Conservation (phyloP, 2,888 invertebrate species). For the Actias luna region DNA sequence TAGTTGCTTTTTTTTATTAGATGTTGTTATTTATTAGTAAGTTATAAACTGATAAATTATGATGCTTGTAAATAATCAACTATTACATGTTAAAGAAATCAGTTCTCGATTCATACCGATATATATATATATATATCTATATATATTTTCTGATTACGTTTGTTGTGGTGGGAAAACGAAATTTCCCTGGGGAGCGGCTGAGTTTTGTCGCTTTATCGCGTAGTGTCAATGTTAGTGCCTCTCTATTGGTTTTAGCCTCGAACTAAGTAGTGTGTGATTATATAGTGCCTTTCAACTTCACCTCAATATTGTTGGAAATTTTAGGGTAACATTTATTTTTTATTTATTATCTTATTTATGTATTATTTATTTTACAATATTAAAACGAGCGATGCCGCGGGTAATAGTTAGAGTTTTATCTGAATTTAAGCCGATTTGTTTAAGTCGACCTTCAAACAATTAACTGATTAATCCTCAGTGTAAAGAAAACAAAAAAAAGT, state of each 20-base stretch:
- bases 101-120: slow-evolving; percentile 28
- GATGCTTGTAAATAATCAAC: slow-evolving; percentile 17
- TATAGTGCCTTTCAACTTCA: slow-evolving; percentile 27
- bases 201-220: slow-evolving; percentile 46
- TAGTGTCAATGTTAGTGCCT: slow-evolving; percentile 47
- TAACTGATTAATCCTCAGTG: background rate
- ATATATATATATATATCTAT: too few relatives aligned
- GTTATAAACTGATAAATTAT: background rate
- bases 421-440: background rate
- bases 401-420: background rate
- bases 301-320: slow-evolving; percentile 21
- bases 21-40: background rate
- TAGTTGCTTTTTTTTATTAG: background rate
- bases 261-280: slow-evolving; percentile 26
- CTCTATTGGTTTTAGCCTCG: slow-evolving; percentile 34
- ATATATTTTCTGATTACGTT: slow-evolving; percentile 51
- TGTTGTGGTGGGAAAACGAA: slow-evolving; percentile 45
- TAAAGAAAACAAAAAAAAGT: too few relatives aligned
- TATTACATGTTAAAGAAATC: slow-evolving; percentile 37
- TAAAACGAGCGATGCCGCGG: background rate
- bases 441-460: background rate
- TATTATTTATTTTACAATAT: too few relatives aligned
- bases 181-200: slow-evolving; percentile 54
- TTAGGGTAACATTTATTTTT: background rate
- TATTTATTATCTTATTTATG: too few relatives aligned